Evolutionary conservation across 2,888 invertebrate genomes (phyloP).

Genomic region (Leptopilina myrica): DNA sequence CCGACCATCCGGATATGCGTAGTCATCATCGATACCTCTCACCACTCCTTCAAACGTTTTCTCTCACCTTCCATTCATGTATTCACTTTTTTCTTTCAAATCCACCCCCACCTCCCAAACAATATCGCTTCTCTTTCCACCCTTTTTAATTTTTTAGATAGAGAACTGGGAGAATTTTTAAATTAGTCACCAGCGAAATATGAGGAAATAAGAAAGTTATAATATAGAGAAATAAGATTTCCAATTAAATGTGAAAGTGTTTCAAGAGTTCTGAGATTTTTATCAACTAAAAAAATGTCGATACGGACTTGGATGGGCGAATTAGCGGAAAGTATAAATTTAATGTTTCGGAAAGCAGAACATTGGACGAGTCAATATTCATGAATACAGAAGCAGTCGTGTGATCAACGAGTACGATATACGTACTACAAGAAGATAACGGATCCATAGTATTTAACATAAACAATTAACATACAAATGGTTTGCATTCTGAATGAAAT

Average conservation of each 20-base stretch:
- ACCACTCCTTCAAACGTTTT: slow-evolving; percentile 37
- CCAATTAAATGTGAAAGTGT: background rate
- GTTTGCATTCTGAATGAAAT: slow-evolving; percentile 37
- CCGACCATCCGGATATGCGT: slow-evolving; percentile 66
- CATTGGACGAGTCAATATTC: slow-evolving; percentile 37
- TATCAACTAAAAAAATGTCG: slow-evolving; percentile 32
- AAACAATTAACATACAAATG: slow-evolving; percentile 57
- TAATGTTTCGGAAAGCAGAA: slow-evolving; percentile 39
- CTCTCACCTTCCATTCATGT: slow-evolving; percentile 33
- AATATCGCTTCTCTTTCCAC: slow-evolving; percentile 36
- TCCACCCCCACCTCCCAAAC: background rate
- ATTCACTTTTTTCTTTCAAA: slow-evolving; percentile 2
- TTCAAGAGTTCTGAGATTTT: slow-evolving; percentile 10
- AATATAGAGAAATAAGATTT: background rate
- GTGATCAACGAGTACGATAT: slow-evolving; percentile 44
- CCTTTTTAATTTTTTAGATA: slow-evolving; percentile 36
- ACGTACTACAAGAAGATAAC: slow-evolving; percentile 29
- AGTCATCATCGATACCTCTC: slow-evolving; percentile 64
- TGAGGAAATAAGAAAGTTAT: background rate
- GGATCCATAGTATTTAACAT: slow-evolving; percentile 42
- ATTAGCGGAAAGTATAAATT: slow-evolving; percentile 34
- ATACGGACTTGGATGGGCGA: slow-evolving; percentile 41
- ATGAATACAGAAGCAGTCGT: slow-evolving; percentile 40
- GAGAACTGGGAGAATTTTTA: background rate
- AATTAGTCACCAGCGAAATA: slow-evolving; percentile 4